Percentiles rank a stretch among this genome's conserved stretches.
These are phyloP conservation scores for Cephus pygmeus DNA, from an alignment of 2,888 invertebrate species.

Conservation along the genomic window DNA sequence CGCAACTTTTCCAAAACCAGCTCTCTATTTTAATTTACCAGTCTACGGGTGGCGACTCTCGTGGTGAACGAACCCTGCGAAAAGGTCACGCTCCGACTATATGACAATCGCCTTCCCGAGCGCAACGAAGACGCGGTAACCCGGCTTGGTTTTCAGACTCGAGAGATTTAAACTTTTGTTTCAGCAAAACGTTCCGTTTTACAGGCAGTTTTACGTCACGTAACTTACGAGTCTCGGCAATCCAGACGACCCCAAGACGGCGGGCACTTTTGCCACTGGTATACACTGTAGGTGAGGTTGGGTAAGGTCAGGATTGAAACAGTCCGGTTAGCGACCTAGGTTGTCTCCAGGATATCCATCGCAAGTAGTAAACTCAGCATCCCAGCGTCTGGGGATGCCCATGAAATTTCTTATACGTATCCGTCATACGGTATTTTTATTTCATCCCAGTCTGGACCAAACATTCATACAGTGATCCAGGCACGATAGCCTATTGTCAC, in stretches of 20 bases:
- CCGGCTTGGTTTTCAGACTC: background rate
- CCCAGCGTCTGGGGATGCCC: background rate
- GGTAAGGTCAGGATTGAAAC: slow-evolving; percentile 47
- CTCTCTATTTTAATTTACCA: slow-evolving; percentile 9
- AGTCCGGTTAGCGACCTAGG: slow-evolving; percentile 45
- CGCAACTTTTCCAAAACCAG: slow-evolving; percentile 4
- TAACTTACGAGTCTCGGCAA: slow-evolving; percentile 44
- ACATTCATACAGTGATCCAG: background rate
- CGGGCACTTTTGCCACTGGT: slow-evolving; percentile 42
- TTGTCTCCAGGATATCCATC: slow-evolving; percentile 4
- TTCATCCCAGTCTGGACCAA: background rate
- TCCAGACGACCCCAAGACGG: slow-evolving; percentile 39
- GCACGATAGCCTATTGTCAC: background rate
- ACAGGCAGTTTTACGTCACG: slow-evolving; percentile 48
- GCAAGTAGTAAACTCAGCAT: background rate
- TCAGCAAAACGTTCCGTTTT: slow-evolving; percentile 23
- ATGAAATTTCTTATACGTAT: background rate
- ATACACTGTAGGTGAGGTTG: slow-evolving; percentile 27
- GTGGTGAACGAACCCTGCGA: slow-evolving; percentile 31
- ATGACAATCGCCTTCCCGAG: background rate
- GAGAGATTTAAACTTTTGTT: background rate
- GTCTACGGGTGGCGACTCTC: slow-evolving; percentile 11
- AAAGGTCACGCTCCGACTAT: slow-evolving; percentile 18
- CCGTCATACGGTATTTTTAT: background rate
- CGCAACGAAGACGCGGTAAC: slow-evolving; percentile 20